Percentiles rank a stretch among this genome's conserved stretches.
These are phyloP conservation scores for Macroteleia sp. DNA, from an alignment of 2,888 invertebrate species.

Conservation along the genomic window DNA sequence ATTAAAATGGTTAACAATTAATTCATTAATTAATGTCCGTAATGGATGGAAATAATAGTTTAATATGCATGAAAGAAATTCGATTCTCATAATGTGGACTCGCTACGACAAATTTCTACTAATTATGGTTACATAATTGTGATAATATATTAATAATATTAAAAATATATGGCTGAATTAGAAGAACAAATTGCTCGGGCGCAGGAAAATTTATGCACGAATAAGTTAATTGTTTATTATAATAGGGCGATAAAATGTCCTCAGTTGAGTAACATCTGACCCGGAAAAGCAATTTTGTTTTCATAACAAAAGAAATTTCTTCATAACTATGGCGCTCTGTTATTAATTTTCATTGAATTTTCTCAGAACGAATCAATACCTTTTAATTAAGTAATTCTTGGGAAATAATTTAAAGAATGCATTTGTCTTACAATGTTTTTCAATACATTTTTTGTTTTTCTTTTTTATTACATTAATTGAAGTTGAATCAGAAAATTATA, in stretches of 20 bases:
- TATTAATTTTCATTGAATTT: neutral
- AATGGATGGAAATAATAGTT: constrained; percentile 21
- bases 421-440: neutral
- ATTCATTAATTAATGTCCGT: constrained; percentile 36
- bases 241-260: constrained; percentile 19
- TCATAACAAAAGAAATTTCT: constrained; percentile 23
- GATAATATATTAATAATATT: constrained; percentile 25
- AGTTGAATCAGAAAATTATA: too few relatives aligned
- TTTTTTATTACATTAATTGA: too few relatives aligned
- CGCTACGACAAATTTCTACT: constrained; percentile 8
- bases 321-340: neutral
- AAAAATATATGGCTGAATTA: neutral
- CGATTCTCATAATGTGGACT: constrained; percentile 33
- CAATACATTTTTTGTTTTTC: too few relatives aligned
- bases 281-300: constrained; percentile 28
- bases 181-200: constrained; percentile 7
- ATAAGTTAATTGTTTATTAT: constrained; percentile 26
- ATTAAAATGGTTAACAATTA: constrained; percentile 39
- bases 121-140: constrained; percentile 2
- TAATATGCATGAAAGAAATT: constrained; percentile 3
- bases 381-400: neutral
- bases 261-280: constrained; percentile 11
- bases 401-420: neutral
- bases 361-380: neutral
- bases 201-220: constrained; percentile 16